phyloP scores from a whole-genome alignment of 2,797 vertebrate species.

The Micropoecilia bifurca region DNA sequence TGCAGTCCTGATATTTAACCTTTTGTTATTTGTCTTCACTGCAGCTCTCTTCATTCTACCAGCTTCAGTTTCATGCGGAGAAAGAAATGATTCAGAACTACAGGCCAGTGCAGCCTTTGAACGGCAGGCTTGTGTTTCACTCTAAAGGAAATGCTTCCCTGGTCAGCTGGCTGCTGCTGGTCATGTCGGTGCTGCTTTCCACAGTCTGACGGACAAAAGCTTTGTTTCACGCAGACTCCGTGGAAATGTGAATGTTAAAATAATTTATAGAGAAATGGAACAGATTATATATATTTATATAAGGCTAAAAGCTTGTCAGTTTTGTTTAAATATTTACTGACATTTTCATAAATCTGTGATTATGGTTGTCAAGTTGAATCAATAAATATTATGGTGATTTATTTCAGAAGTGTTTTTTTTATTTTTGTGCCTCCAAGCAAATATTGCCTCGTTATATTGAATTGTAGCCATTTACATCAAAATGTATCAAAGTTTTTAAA shows the following conservation, averaged over 20 bases:
- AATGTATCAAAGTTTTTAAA: background rate
- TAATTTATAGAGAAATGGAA: too few relatives aligned
- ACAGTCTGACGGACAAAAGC: background rate
- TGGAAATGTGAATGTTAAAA: background rate
- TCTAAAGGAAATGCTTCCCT: constrained; percentile 60
- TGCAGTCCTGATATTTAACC: background rate
- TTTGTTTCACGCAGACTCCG: background rate
- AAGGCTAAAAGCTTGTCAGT: background rate
- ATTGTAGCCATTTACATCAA: background rate
- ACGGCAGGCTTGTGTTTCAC: constrained; percentile 74
- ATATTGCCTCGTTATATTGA: background rate
- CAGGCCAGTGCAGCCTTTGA: constrained; percentile 76
- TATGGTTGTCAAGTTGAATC: background rate
- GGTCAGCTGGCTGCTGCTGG: constrained; percentile 41
- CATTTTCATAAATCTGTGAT: background rate
- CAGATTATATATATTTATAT: background rate
- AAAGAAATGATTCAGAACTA: constrained; percentile 77
- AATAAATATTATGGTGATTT: background rate
- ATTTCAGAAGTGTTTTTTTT: background rate
- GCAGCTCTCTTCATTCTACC: constrained; percentile 79
- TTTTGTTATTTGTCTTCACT: constrained; percentile 6
- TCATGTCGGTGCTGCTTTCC: constrained; percentile 49
- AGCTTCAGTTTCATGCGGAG: constrained; percentile 54
- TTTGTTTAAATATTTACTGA: background rate
- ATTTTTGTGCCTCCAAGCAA: background rate